phyloP scores from a whole-genome alignment of 2,113 vertebrate genomes.

The Mungos mungo region DNA sequence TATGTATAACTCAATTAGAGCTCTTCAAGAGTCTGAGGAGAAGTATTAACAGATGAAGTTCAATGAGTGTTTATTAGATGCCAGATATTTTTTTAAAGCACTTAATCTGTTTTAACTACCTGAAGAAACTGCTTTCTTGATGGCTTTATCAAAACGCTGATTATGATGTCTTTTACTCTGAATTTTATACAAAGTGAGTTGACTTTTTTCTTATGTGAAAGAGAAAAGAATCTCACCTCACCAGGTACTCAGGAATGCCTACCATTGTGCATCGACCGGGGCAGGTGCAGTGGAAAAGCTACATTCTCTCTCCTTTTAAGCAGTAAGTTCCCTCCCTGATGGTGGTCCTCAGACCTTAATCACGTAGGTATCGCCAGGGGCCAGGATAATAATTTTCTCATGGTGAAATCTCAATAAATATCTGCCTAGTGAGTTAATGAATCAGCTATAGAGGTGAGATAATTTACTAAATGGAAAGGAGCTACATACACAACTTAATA shows the following conservation, averaged over 20 bases:
- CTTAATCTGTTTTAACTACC: not conserved
- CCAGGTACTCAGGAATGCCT: not conserved
- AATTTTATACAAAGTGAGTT: not conserved
- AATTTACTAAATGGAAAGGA: slow-evolving; percentile 45
- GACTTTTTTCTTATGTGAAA: not conserved
- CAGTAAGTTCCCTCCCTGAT: not conserved
- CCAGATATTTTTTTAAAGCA: not conserved
- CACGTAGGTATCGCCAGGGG: not conserved
- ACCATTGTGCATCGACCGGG: not conserved
- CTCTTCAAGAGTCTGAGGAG: not conserved
- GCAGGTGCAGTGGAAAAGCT: not conserved
- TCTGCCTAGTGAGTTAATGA: slow-evolving; percentile 39
- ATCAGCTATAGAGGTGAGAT: not conserved
- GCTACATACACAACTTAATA: not conserved
- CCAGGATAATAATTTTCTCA: slow-evolving; percentile 56
- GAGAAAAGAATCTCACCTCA: not conserved
- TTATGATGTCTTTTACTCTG: not conserved
- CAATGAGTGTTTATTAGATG: not conserved
- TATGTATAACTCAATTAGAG: not conserved
- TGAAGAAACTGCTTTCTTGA: not conserved
- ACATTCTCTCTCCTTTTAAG: not conserved
- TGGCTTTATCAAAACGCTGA: not conserved
- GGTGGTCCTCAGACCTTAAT: slow-evolving; percentile 33
- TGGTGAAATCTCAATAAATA: slow-evolving; percentile 45
- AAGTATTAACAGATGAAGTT: not conserved